A percentile compares a stretch with the other conserved stretches of the same genome.
Evolutionary conservation across 2,113 vertebrate genomes (phyloP).

Genomic region (Trematocara zebra): DNA sequence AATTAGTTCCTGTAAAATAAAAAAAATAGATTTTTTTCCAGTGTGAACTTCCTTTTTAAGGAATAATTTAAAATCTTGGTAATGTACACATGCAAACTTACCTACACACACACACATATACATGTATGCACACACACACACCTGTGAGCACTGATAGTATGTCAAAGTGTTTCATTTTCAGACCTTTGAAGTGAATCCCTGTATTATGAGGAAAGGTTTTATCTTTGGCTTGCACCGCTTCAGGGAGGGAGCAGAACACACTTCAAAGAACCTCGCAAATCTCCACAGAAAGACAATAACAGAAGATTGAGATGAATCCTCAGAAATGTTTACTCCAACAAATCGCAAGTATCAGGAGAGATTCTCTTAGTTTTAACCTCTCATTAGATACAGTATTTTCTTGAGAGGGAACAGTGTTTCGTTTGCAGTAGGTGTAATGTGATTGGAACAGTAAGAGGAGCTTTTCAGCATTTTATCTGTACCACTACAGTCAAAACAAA

Average conservation of each 20-base stretch:
- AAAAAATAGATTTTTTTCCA: not conserved
- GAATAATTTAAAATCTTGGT: not conserved
- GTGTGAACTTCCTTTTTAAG: not conserved
- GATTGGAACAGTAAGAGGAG: not conserved
- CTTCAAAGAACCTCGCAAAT: conserved; percentile 36
- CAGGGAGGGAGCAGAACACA: not conserved
- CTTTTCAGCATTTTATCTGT: not conserved
- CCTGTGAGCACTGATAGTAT: not conserved
- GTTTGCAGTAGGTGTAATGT: not conserved
- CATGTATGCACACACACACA: not conserved
- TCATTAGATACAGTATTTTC: conserved; percentile 3
- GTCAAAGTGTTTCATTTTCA: conserved; percentile 13
- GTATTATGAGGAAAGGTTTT: conserved; percentile 6
- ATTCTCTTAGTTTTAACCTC: not conserved
- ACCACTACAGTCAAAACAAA: not conserved
- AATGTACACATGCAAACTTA: not conserved
- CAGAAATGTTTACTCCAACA: conserved; percentile 31
- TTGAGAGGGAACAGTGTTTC: not conserved
- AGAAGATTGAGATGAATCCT: conserved; percentile 15
- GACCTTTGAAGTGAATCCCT: conserved; percentile 29
- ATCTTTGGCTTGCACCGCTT: conserved; percentile 18
- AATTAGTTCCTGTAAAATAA: not conserved
- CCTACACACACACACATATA: no score
- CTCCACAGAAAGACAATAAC: conserved; percentile 30
- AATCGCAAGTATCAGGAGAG: conserved; percentile 10